Evolutionary conservation across 2,888 invertebrate species (phyloP).

Genomic region (Phortica magna): DNA sequence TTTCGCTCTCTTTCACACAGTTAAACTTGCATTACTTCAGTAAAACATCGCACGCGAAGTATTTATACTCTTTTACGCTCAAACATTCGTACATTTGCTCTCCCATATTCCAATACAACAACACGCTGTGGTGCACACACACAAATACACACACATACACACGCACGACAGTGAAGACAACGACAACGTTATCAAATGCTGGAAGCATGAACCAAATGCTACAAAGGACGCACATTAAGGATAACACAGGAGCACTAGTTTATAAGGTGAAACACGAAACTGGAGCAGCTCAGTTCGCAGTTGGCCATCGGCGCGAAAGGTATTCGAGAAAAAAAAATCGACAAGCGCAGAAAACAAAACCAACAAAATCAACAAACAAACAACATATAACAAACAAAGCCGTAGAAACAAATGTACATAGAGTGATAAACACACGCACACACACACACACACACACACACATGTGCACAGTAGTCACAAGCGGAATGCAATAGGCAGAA

Average conservation of each 20-base stretch:
- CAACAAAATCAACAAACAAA: constrained; percentile 39
- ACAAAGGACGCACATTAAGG: constrained; percentile 58
- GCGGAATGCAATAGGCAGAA: neutral
- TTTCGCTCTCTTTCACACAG: neutral
- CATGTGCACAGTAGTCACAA: neutral
- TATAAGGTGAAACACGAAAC: constrained; percentile 67
- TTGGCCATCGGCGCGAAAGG: constrained; percentile 73
- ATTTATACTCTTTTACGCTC: constrained; percentile 41
- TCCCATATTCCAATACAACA: constrained; percentile 34
- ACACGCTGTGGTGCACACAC: no score
- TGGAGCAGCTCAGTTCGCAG: constrained; percentile 73
- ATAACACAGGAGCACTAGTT: constrained; percentile 59
- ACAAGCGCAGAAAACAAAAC: constrained; percentile 41
- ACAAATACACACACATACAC: no score
- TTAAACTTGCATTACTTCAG: neutral
- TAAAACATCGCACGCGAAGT: constrained; percentile 43
- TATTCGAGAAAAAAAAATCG: constrained; percentile 51
- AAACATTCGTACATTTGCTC: constrained; percentile 25
- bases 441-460: constrained; percentile 17
- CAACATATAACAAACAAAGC: constrained; percentile 34
- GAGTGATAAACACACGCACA: constrained; percentile 37
- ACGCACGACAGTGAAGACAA: constrained; percentile 18
- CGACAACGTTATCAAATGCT: constrained; percentile 49
- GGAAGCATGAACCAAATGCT: constrained; percentile 49
- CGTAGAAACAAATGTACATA: constrained; percentile 28